Evolutionary conservation across 2,888 invertebrate species (phyloP).

Genomic region (Eupithecia tripunctaria): DNA sequence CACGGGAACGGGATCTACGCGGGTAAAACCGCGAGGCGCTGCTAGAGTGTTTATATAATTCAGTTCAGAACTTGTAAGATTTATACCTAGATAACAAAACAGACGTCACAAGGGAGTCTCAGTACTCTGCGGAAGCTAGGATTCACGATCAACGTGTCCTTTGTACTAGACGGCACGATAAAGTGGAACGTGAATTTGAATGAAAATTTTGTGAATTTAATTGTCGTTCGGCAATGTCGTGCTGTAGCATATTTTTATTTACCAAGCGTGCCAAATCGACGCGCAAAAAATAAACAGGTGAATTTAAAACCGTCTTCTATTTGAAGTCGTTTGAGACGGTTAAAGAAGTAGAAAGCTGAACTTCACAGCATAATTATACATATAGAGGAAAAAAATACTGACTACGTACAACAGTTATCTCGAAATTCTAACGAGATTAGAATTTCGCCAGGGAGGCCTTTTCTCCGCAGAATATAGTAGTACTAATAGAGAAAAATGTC

Average conservation of each 20-base stretch:
- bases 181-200: conserved; percentile 16
- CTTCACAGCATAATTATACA: too few relatives aligned
- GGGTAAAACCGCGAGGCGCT: too few relatives aligned
- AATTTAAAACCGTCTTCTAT: too few relatives aligned
- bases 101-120: conserved; percentile 32
- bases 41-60: background rate
- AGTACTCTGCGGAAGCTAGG: conserved; percentile 44
- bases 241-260: too few relatives aligned
- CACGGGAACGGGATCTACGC: too few relatives aligned
- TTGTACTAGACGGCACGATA: conserved; percentile 32
- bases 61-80: background rate
- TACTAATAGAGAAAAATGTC: too few relatives aligned
- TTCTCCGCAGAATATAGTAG: background rate
- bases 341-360: too few relatives aligned
- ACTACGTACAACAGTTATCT: too few relatives aligned
- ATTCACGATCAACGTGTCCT: conserved; percentile 38
- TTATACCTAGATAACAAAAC: conserved; percentile 13
- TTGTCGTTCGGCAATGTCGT: too few relatives aligned
- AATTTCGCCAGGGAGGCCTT: background rate
- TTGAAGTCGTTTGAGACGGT: too few relatives aligned
- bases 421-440: background rate
- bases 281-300: too few relatives aligned
- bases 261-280: too few relatives aligned
- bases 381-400: background rate
- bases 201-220: conserved; percentile 10